Evolutionary conservation across 2,888 invertebrate species (phyloP), one percentile per base, ranked within the genome.

Genomic region (Drosophila villosipedis): DNA sequence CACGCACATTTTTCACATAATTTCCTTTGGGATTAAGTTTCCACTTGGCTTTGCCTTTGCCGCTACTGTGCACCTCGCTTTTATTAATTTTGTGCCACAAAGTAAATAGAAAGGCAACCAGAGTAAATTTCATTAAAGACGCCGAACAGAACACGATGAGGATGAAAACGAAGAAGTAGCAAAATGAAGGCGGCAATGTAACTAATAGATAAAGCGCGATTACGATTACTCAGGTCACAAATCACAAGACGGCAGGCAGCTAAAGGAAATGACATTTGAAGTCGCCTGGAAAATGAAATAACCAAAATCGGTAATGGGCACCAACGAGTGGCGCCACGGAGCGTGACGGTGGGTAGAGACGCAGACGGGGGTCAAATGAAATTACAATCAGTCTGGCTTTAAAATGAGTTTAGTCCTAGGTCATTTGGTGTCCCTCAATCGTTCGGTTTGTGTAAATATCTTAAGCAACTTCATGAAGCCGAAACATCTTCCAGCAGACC

Each of bases 1-100:
- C 79, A 84, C 90, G 82, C 84, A 90, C 84, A 85, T 87, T 87
- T 87, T 84, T 85, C 85, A 88, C 76, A 86, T 86, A 86, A 86
- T 86, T 86, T 86, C 88, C 86, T 86, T 78, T 66, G 86, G 86
- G 86, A 88, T 86, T 86, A 88, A 82, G 85, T 86, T 86, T 86
- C 85, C 88, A 83, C 85, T 85, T 84, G 76, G 80, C 62, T 71
- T 68, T 83, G 49, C 65, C 68, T 37, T 60, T 59, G 69, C 60
- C 59, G 58, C 62, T 65, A 53, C 67, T 57, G 67, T 72, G 73
- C 76, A 68, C 78, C 78, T 70, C 73, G 76, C 74, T 76, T 83
- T 84, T 85, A 82, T 85, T 87, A 87, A 85, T 84, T 83, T 84
- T 72, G 73, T 82, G 84, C 78, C 80, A 73, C 84, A 85, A 84